Percentiles rank a stretch among this genome's conserved stretches.
These are phyloP conservation scores for Moxostoma hubbsi DNA, from an alignment of 2,797 vertebrate genomes.

Conservation along the genomic window DNA sequence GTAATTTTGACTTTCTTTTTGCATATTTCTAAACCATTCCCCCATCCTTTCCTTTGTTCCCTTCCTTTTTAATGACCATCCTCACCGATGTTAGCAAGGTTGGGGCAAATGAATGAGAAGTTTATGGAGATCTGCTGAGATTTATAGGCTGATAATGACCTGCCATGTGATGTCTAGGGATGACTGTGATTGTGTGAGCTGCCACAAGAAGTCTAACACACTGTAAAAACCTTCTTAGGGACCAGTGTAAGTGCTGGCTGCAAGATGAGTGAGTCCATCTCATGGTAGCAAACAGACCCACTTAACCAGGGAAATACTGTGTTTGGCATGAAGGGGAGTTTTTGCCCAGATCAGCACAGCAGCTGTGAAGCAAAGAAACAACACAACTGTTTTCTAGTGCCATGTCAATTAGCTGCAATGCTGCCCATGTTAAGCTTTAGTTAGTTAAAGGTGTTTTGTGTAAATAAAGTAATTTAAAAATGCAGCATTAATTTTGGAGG, in stretches of 20 bases:
- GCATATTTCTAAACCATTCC: not conserved
- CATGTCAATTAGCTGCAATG: constrained; percentile 16
- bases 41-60: constrained; percentile 26
- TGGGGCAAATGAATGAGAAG: constrained; percentile 73
- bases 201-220: constrained; percentile 76
- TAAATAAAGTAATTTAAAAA: not conserved
- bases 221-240: constrained; percentile 68
- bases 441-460: not conserved
- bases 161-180: constrained; percentile 71
- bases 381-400: constrained; percentile 43
- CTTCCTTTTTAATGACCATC: constrained; percentile 66
- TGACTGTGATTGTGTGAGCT: constrained; percentile 70
- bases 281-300: constrained; percentile 48
- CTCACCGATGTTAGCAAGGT: constrained; percentile 72
- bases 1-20: not conserved
- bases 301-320: constrained; percentile 51
- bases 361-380: constrained; percentile 42
- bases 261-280: constrained; percentile 57
- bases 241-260: constrained; percentile 53
- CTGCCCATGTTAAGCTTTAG: constrained; percentile 9
- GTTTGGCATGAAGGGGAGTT: constrained; percentile 49
- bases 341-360: constrained; percentile 39
- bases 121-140: constrained; percentile 81
- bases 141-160: constrained; percentile 84
- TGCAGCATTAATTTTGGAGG: not conserved